Conservation (phyloP, 2,113 vertebrate genomes). For the Lynx canadensis region DNA sequence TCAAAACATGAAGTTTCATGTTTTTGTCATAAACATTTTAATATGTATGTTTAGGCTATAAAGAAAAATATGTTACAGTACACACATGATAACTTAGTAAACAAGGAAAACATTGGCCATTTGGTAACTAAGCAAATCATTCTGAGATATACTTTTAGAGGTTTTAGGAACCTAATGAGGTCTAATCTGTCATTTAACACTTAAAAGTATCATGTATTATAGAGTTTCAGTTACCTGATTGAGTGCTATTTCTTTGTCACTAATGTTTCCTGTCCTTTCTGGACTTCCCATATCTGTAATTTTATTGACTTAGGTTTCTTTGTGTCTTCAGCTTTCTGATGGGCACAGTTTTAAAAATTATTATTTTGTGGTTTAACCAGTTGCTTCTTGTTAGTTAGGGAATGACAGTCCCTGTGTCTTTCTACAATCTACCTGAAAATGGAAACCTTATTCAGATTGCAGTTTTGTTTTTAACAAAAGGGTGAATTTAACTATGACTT, state of each 20-base stretch:
- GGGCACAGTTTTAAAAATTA: not conserved
- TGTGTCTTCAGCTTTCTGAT: not conserved
- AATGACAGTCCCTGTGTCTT: not conserved
- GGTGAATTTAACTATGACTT: not conserved
- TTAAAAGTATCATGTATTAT: not conserved
- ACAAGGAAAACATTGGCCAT: not conserved
- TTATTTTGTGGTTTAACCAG: not conserved
- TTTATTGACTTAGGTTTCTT: not conserved
- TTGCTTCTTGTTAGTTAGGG: not conserved
- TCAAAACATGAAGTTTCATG: not conserved
- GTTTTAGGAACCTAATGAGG: not conserved
- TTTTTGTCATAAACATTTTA: not conserved
- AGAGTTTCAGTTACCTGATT: not conserved
- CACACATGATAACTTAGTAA: not conserved
- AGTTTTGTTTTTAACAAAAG: not conserved
- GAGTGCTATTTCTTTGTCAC: not conserved
- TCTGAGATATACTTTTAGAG: not conserved
- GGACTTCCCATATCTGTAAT: not conserved
- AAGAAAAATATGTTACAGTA: not conserved
- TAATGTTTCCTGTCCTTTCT: not conserved
- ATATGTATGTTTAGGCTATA: not conserved
- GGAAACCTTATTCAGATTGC: not conserved
- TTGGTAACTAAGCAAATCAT: not conserved
- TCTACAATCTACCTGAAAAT: not conserved
- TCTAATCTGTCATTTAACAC: not conserved